A percentile compares a stretch with the other conserved stretches of the same genome.
phyloP scores from a whole-genome alignment of 2,113 vertebrate genomes.

The Pycnonotus jocosus region DNA sequence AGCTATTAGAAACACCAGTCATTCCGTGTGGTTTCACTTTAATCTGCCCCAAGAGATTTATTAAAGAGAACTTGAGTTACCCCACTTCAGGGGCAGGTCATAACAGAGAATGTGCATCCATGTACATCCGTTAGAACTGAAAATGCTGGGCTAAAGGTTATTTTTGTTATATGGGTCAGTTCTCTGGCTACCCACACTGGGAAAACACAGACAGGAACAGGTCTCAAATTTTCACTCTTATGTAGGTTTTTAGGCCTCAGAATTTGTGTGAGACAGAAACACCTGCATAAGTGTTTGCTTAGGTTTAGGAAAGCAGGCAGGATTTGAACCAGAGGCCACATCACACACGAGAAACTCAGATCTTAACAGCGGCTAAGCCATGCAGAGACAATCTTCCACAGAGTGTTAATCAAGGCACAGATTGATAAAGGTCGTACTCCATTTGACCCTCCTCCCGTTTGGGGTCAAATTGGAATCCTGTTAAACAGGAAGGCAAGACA shows the following conservation, averaged over 20 bases:
- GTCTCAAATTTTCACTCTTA: neutral
- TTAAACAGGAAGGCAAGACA: neutral
- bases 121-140: neutral
- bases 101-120: neutral
- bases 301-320: neutral
- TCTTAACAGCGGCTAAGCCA: neutral
- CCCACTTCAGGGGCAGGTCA: neutral
- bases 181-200: neutral
- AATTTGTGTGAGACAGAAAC: neutral
- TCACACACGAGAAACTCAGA: neutral
- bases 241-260: neutral
- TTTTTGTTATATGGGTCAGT: neutral
- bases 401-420: neutral
- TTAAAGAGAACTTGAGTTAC: neutral
- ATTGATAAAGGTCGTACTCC: neutral
- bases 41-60: neutral
- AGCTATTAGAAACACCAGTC: neutral
- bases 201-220: neutral
- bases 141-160: neutral
- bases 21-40: neutral
- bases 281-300: neutral
- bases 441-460: rapidly evolving
- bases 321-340: neutral
- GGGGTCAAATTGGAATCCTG: neutral
- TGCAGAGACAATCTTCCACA: neutral